Conservation (phyloP, 1,140 invertebrate species). For the Caerostris extrusa region DNA sequence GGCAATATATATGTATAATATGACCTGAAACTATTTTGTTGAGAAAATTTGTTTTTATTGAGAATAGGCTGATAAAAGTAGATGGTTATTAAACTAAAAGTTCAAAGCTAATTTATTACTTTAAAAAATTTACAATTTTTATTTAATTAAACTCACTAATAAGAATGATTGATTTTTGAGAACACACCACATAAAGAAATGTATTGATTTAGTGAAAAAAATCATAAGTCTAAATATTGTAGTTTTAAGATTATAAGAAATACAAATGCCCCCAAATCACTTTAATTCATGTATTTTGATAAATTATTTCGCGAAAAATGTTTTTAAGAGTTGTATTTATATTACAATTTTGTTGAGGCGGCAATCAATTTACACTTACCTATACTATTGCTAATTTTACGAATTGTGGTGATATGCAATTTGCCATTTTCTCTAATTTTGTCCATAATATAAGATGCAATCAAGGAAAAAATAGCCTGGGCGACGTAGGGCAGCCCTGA, state of each 20-base stretch:
- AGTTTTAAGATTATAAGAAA: background rate
- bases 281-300: background rate
- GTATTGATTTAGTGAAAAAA: too few species aligned
- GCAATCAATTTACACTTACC: constrained; percentile 60
- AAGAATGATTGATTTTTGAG: too few species aligned
- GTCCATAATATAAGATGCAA: constrained; percentile 83
- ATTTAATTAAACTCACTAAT: too few species aligned
- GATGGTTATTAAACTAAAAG: too few species aligned
- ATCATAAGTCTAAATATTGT: background rate
- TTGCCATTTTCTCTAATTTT: constrained; percentile 79
- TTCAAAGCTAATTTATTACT: too few species aligned
- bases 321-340: background rate
- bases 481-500: constrained; percentile 85
- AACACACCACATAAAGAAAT: too few species aligned
- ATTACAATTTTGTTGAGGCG: too few species aligned
- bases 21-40: too few species aligned
- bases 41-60: too few species aligned
- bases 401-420: constrained; percentile 60
- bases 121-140: too few species aligned
- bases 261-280: background rate
- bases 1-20: too few species aligned
- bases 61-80: too few species aligned
- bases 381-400: constrained; percentile 78
- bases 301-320: background rate
- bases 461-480: constrained; percentile 82